Percentiles rank a stretch among this genome's conserved stretches.
Conservation (phyloP, 2,888 invertebrate genomes). For the Eubasilissa splendida region DNA sequence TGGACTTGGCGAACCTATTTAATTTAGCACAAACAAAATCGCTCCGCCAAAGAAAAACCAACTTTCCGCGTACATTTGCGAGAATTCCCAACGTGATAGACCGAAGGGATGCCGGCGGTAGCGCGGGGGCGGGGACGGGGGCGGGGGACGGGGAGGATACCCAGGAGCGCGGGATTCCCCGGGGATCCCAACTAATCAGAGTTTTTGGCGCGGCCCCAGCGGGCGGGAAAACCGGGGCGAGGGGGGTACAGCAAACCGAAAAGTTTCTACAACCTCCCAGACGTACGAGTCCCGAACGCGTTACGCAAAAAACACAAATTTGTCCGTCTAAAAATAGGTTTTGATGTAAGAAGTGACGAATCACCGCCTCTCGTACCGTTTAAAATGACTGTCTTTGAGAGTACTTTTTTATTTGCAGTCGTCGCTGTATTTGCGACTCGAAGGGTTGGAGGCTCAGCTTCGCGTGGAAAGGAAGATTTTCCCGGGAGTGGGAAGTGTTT, state of each 20-base stretch:
- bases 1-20: neutral
- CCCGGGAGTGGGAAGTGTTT: conserved; percentile 12
- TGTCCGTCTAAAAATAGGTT: conserved; percentile 21
- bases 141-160: conserved; percentile 47
- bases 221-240: conserved; percentile 42
- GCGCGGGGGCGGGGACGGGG: conserved; percentile 33
- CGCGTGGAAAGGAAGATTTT: conserved; percentile 22
- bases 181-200: conserved; percentile 59
- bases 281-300: conserved; percentile 20
- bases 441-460: neutral
- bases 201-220: conserved; percentile 58
- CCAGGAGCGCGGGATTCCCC: conserved; percentile 58
- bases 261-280: conserved; percentile 55
- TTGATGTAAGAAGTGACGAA: neutral
- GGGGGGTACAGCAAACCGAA: conserved; percentile 60
- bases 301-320: conserved; percentile 13
- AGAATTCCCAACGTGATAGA: conserved; percentile 51
- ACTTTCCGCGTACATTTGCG: conserved; percentile 27
- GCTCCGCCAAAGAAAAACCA: conserved; percentile 8
- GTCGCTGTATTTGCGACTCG: neutral
- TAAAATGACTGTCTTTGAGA: neutral
- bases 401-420: neutral
- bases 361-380: neutral
- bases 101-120: conserved; percentile 61
- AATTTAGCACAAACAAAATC: no score